Evolutionary conservation across 2,797 vertebrate species (phyloP), one percentile per base, ranked within the genome.

Genomic region (Scolopax rusticola): DNA sequence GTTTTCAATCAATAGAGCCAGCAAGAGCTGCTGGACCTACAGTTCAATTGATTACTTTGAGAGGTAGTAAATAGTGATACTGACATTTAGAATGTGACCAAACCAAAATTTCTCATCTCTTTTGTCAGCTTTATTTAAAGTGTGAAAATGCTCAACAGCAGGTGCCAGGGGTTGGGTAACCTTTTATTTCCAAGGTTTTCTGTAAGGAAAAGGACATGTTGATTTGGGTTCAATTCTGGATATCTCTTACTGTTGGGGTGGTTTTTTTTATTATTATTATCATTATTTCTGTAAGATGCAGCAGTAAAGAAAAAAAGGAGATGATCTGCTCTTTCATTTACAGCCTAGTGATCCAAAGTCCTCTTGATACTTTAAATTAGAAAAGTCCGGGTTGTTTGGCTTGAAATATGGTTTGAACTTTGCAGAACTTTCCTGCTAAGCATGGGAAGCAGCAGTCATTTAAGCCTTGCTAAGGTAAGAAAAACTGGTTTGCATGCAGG

Each of bases 51-150:
- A 94, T 93, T 81, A 75, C 30, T 88, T 77, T 18, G 24, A 76
- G 68, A 56, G 18, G 75, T 57, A 78, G 40, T 61, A 93, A 90
- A 80, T 78, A 90, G 54, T 28, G 76, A 78, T 79, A 80, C 33
- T 63, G 61, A 88, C 38, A 83, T 70, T 75, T 40, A 83, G 91
- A 95, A 92, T n/a, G 45, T 45, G 89, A 21, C 33, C 65, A 69
- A 94, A 89, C 15, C n/a, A 43, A 67, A 88, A 92, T 28, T 41
- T 19, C 30, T 75, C 24, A 36, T 53, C 15, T 90, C 18, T 91
- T 69, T 75, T 32, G 67, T 82, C 33, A 69, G 70, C 6, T 95
- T 82, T 84, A 83, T 95, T 96, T 85, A 51, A 87, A 79, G 43
- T 41, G 59, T 76, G 84, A 87, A 89, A 84, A 74, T 38, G 54